These are phyloP conservation scores for Vireo altiloquus DNA, from an alignment of 2,113 vertebrate genomes.

Conservation along the genomic window DNA sequence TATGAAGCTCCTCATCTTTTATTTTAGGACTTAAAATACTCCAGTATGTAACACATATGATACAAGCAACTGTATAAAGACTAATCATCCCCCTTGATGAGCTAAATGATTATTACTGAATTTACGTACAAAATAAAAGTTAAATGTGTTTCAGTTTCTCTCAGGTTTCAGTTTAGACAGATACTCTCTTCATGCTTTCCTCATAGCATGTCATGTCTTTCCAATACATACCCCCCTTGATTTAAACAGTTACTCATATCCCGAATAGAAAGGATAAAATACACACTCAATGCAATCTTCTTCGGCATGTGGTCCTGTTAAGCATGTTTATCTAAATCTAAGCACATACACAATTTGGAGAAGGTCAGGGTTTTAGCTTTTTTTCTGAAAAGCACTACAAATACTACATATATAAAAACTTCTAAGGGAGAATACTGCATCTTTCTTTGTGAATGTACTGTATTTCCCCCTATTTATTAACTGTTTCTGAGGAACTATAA, in stretches of 20 bases:
- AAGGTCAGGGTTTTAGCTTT: neutral
- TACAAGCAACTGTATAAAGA: neutral
- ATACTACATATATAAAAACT: neutral
- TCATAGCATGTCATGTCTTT: neutral
- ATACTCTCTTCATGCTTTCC: neutral
- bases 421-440: conserved; percentile 9
- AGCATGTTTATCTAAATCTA: neutral
- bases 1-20: neutral
- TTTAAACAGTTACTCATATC: neutral
- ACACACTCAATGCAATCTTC: neutral
- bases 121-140: neutral
- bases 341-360: neutral
- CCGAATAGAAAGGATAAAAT: neutral
- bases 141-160: neutral
- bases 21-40: neutral
- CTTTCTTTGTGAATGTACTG: neutral
- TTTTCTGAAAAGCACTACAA: neutral
- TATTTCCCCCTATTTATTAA: conserved; percentile 11
- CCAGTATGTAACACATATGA: neutral
- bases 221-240: neutral
- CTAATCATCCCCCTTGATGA: neutral
- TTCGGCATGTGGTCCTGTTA: neutral
- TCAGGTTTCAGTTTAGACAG: neutral
- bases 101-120: neutral
- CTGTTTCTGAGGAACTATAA: conserved; percentile 34